A percentile compares a stretch with the other conserved stretches of the same genome.
These are phyloP conservation scores for Poecile atricapillus DNA, from an alignment of 2,113 vertebrate species.

Conservation along the genomic window DNA sequence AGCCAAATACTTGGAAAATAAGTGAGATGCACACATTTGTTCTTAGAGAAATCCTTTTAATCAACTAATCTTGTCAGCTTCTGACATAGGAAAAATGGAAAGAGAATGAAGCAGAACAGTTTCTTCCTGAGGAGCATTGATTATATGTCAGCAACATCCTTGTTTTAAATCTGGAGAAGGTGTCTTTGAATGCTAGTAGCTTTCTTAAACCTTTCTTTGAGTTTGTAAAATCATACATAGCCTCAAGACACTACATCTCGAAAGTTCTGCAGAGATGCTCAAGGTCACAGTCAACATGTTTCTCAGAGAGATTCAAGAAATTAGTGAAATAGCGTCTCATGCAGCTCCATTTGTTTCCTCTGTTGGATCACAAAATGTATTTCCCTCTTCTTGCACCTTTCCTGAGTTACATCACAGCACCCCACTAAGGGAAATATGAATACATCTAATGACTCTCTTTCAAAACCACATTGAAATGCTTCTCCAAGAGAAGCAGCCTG, in stretches of 20 bases:
- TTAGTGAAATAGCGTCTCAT: background rate
- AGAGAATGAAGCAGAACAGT: constrained; percentile 11
- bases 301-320: background rate
- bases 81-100: background rate
- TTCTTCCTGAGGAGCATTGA: background rate
- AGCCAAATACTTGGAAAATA: constrained; percentile 9
- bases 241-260: background rate
- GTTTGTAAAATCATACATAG: background rate
- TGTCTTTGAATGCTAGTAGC: background rate
- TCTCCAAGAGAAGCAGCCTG: constrained; percentile 23
- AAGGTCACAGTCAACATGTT: background rate
- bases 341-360: background rate
- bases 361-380: background rate
- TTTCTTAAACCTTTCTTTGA: background rate
- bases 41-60: constrained; percentile 9
- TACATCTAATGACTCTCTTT: constrained; percentile 31
- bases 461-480: constrained; percentile 16
- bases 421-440: constrained; percentile 20
- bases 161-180: background rate
- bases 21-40: background rate
- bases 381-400: background rate
- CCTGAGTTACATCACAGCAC: background rate
- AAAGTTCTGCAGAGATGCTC: background rate
- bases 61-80: constrained; percentile 8
- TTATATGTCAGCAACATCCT: constrained; percentile 20